Base-by-base conservation (phyloP, 2,113 vertebrate genomes). In the Globicephala melas region DNA sequence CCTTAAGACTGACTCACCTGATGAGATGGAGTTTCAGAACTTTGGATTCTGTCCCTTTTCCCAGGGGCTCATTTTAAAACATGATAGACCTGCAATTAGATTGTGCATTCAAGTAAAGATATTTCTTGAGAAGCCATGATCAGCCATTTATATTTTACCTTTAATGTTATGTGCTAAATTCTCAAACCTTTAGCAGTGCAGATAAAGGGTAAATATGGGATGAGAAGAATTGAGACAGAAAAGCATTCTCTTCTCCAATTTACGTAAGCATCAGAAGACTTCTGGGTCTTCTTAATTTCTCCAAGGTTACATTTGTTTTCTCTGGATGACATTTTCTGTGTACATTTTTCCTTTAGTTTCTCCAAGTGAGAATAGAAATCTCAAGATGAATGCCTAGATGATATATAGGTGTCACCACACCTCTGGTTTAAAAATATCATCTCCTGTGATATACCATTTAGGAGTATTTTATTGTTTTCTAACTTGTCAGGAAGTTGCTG, bases 401-500 rank as follows among this genome's bases (percentile, higher is more conserved):
- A 93, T 91, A 93, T 95, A 55, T 88, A 82, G 41, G 50, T 91
- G 73, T 94, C 76, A 77, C 41, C 85, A 83, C 68, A 87, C 58
- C 17, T 97, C 73, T 71, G 21, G 33, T 70, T 71, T 89, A 94
- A 97, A 96, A 96, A 36, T 89, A 50, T 9, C 33, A 0, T 70
- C 63, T 95, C 93, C 67, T 83, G 33, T 87, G 89, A 82, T 94
- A 73, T 58, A 93, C 14, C 86, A 58, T 62, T 96, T 89, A 82
- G 55, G 41, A n/a, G 10, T 87, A 95, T 95, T 96, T 97, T 86
- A 97, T 94, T 87, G 79, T 95, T 98, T 91, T 96, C 86, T 97
- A 95, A 95, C 91, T 94, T 97, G 82, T 95, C 91, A 92, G 60
- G 71, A 97, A 97, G 94, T 97, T 93, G 82, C 81, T 92, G 26